These are phyloP conservation scores for Aphaenogaster rudis DNA, from an alignment of 1,140 invertebrate species.

Conservation along the genomic window DNA sequence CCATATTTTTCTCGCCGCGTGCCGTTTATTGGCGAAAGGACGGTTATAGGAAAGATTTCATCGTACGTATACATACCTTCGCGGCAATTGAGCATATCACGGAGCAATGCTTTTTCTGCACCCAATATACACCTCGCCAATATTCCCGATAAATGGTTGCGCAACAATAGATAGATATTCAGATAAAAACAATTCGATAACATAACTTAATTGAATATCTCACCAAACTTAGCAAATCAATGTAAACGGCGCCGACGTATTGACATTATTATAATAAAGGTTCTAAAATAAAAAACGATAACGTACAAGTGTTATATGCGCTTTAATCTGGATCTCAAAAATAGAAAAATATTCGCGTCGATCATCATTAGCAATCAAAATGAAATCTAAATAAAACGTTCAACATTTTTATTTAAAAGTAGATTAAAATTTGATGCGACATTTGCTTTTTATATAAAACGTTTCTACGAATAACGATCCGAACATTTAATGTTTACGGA, in stretches of 20 bases:
- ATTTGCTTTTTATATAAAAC: neutral
- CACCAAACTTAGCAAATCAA: neutral
- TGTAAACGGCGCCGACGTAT: neutral
- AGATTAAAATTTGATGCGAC: neutral
- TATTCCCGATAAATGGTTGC: slow-evolving; percentile 20
- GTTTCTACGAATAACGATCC: slow-evolving; percentile 4
- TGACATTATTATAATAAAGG: neutral
- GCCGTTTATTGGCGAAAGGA: slow-evolving; percentile 11
- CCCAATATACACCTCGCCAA: neutral
- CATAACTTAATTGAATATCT: slow-evolving; percentile 28
- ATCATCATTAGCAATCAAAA: neutral
- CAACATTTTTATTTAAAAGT: neutral
- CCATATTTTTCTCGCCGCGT: neutral
- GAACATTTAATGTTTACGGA: slow-evolving; percentile 34
- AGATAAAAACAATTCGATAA: slow-evolving; percentile 25
- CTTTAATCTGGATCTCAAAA: neutral
- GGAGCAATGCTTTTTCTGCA: neutral
- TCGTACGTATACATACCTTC: neutral
- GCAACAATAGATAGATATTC: neutral
- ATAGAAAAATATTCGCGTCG: neutral
- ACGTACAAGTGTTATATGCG: neutral
- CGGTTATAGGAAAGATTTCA: neutral
- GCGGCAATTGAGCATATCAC: slow-evolving; percentile 1
- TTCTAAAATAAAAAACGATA: neutral
- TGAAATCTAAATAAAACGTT: neutral